Evolutionary conservation across 2,888 invertebrate species (phyloP), one percentile per base, ranked within the genome.

Genomic region (Rhamnusium bicolor): DNA sequence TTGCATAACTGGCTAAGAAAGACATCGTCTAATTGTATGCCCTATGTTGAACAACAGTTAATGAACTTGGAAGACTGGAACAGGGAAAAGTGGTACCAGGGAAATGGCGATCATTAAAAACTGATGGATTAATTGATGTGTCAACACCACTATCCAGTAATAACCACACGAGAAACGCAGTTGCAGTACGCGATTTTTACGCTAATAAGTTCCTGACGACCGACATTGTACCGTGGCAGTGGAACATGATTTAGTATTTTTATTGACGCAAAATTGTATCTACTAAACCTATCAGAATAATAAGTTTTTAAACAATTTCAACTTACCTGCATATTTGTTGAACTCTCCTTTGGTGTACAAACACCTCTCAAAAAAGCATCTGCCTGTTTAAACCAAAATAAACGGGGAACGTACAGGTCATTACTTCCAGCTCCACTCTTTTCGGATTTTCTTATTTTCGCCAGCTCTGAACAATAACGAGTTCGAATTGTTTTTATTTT

Each of bases 381-480:
- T 18, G 63, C 69, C 40, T 69, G 54, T 27, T 51, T 61, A 32
- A 70, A 70, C 69, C 69, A 70, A 65, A 69, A 66, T 16, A 73
- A 32, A 27, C 32, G 49, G 10, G 69, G 53, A n/a, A 21, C 46
- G 69, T 87, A 87, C 8, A 78, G 29, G 2, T 80, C 72, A 18
- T 73, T 63, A 29, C 68, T 62, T 67, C 79, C 79, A 71, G 80
- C 79, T 3, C 74, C 81, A 81, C 82, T 82, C 81, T 82, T 82
- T 73, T 82, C 80, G 75, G 82, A 79, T 79, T 81, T 81, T 74
- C 78, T 74, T 81, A 83, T 76, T 79, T 83, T 82, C 74, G 79
- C 81, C 77, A 79, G 79, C 80, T 83, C 79, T 78, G 78, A 79
- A 79, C 75, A 81, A 77, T 83, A 80, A 29, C 76, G 78, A 75